Conservation (phyloP, 2,888 invertebrate species). For the Aspidapion aeneum region DNA sequence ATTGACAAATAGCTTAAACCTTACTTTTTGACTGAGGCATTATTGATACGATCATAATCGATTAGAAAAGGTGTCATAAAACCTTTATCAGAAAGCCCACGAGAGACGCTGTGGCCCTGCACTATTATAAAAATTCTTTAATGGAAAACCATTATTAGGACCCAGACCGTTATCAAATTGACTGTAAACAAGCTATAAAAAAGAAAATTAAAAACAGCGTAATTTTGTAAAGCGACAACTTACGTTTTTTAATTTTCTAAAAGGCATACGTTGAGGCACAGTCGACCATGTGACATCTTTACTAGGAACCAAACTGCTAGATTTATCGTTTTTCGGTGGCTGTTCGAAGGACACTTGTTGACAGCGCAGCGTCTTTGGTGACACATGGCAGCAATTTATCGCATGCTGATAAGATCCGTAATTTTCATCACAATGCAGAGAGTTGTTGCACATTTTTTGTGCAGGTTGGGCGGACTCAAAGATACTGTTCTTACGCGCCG, state of each 20-base stretch:
- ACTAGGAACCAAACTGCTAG: not conserved
- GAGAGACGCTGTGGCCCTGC: too few relatives aligned
- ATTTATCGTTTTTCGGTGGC: not conserved
- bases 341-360: not conserved
- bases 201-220: too few relatives aligned
- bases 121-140: too few relatives aligned
- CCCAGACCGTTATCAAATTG: too few relatives aligned
- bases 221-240: not conserved
- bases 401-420: not conserved
- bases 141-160: too few relatives aligned
- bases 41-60: too few relatives aligned
- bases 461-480: not conserved
- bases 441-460: not conserved
- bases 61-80: too few relatives aligned
- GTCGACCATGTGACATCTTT: not conserved
- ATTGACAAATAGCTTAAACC: too few relatives aligned
- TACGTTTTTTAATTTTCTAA: not conserved
- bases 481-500: too few relatives aligned
- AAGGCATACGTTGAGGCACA: not conserved
- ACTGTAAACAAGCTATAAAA: not conserved
- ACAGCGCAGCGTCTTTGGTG: not conserved
- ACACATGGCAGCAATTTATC: not conserved
- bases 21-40: too few relatives aligned
- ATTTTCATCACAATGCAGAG: not conserved
- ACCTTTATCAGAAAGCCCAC: too few relatives aligned